Conservation (phyloP, 1,140 invertebrate genomes). For the Hylyphantes graminicola region DNA sequence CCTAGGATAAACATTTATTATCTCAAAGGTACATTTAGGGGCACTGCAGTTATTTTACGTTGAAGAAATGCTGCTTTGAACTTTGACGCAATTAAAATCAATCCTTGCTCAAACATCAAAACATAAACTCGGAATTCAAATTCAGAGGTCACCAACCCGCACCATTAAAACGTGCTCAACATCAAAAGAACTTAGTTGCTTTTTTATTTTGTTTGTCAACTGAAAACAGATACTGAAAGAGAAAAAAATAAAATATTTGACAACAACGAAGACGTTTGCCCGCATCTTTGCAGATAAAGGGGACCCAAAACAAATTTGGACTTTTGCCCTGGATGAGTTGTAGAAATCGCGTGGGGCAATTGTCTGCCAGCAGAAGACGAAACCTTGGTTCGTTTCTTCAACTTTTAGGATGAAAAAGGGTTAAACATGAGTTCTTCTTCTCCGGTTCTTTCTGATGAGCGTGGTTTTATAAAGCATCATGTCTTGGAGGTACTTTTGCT, state of each 20-base stretch:
- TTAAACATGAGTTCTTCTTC: too few relatives aligned
- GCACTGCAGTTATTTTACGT: too few relatives aligned
- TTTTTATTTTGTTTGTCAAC: conserved; percentile 23
- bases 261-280: conserved; percentile 34
- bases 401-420: too few relatives aligned
- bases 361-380: neutral
- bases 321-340: conserved; percentile 27
- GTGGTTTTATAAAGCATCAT: too few relatives aligned
- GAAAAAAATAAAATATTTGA: conserved; percentile 27
- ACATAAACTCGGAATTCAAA: neutral
- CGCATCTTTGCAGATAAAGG: neutral
- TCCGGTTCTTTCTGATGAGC: too few relatives aligned
- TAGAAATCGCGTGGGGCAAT: conserved; percentile 25
- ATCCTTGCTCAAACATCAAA: neutral
- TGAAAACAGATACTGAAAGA: neutral
- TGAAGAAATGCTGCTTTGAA: too few relatives aligned
- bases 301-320: neutral
- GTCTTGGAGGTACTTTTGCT: too few relatives aligned
- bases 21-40: too few relatives aligned
- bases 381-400: too few relatives aligned
- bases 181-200: neutral
- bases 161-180: neutral
- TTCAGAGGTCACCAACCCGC: conserved; percentile 18
- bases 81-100: too few relatives aligned
- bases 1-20: too few relatives aligned